Base-by-base conservation (phyloP, 2,113 vertebrate genomes). In the Aegotheles bennettii region DNA sequence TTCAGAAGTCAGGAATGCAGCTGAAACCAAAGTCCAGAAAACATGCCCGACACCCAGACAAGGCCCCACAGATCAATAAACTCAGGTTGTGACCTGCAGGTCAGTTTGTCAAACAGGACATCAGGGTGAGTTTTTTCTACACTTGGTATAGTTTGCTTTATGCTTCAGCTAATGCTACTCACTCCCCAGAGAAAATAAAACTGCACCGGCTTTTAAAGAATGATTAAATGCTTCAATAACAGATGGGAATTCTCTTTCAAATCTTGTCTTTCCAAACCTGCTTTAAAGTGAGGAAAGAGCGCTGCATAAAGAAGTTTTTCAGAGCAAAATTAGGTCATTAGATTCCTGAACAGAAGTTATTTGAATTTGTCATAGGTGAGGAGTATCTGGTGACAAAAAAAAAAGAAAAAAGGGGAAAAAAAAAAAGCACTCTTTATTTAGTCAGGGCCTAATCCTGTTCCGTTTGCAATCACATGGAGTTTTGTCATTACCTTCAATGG, bases 11-110 rank as follows among this genome's bases (percentile, higher is more conserved):
- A 98, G 98, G 97, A 99, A 98, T 98, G 97, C 96, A 94, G 98
- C 98, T 96, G 67, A 75, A 98, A 97, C 97, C 98, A 97, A 98
- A 98, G 98, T 98, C 97, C 98, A 98, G 97, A 97, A 96, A 95
- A 96, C 96, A 97, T 88, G 97, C 96, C 89, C 86, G 73, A 86
- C 92, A 88, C 84, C 57, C 96, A 97, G 96, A 94, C 97, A 96
- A 97, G 97, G 96, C 97, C 96, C 95, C 93, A 77, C 87, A 54
- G 84, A 97, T 98, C 97, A 98, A 97, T 97, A 97, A 98, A 98
- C 96, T 96, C 96, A 97, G 97, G 97, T 97, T 98, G 96, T 95
- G 97, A 98, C 98, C 98, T 69, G 84, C 89, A 53, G 97, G 97
- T 97, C 98, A 97, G 70, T 94, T 95, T 97, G 96, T 97, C 97